A percentile compares a stretch with the other conserved stretches of the same genome.
phyloP scores from a whole-genome alignment of 1,140 invertebrate genomes.

The Plodia interpunctella region DNA sequence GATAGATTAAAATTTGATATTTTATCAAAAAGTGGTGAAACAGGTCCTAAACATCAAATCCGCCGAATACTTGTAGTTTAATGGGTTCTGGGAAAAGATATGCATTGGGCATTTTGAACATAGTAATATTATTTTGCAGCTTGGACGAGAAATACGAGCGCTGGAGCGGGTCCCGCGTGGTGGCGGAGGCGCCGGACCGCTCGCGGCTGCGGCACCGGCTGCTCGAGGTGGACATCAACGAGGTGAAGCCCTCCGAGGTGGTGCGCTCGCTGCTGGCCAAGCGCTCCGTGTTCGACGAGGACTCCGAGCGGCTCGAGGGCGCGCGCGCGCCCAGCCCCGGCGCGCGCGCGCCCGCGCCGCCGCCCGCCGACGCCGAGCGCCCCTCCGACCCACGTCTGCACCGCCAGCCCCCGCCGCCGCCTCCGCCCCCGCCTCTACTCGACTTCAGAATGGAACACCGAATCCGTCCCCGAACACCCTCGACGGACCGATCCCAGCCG shows the following conservation, averaged over 20 bases:
- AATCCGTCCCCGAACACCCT: conserved; percentile 46
- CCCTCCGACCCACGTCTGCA: conserved; percentile 39
- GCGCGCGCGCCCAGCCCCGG: conserved; percentile 71
- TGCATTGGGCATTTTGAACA: background rate
- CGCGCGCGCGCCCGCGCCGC: conserved; percentile 41
- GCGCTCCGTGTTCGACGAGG: conserved; percentile 96
- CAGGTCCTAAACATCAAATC: too few species aligned
- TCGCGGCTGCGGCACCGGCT: conserved; percentile 82
- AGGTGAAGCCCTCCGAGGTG: conserved; percentile 94
- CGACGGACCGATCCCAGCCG: conserved; percentile 37
- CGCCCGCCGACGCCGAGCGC: conserved; percentile 75
- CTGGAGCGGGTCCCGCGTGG: conserved; percentile 86
- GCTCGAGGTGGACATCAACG: conserved; percentile 84
- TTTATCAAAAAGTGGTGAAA: too few species aligned
- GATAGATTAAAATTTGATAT: too few species aligned
- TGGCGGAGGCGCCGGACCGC: conserved; percentile 60
- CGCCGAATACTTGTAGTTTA: background rate
- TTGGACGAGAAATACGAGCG: conserved; percentile 96
- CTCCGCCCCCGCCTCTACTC: conserved; percentile 17
- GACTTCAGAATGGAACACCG: conserved; percentile 40
- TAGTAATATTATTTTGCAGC: conserved; percentile 50
- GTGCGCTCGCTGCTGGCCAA: conserved; percentile 94
- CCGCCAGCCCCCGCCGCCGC: conserved; percentile 15
- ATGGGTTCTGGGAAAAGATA: background rate
- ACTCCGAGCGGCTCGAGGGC: conserved; percentile 94